Evolutionary conservation across 2,113 vertebrate genomes (phyloP), one percentile per base, ranked within the genome.

Genomic region (Vimba vimba): DNA sequence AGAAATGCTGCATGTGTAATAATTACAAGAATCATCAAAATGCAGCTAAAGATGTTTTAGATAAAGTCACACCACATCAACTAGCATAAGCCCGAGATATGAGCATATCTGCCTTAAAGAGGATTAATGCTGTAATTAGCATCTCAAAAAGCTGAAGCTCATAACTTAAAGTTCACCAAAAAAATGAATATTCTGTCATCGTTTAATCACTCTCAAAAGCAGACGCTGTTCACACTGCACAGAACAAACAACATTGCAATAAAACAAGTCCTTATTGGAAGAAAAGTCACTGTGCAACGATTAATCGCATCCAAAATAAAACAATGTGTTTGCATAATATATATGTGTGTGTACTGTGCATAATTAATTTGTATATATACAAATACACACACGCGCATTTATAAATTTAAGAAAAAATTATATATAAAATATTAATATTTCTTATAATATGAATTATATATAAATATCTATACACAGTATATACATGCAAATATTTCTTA

Each of bases 91-190:
- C 71, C 43, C 25, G 8, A 74, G 71, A 74, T 47, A 45, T 74
- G 71, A 74, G 39, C 68, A 71, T 71, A 39, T 71, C 68, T 71
- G 68, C 71, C 23, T 8, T 74, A 15, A 47, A 74, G 5, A 17
- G 43, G 71, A 74, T 74, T 74, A 74, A 74, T 74, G n/a, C 23
- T 47, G 39, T 47, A 74, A 74, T 47, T 47, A 74, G 11, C 71
- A 74, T 73, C 39, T n/a, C 69, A 17, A 73, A 73, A 43, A 23
- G 68, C 33, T 39, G 17, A 3, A 69, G 33, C 68, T 71, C 36
- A 23, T 2, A n/a, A 45, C 39, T 6, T 25, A 12, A 45, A 45
- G n/a, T n/a, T 43, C 36, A 45, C 1, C 10, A 12, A 73, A 57
- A 11, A 73, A n/a, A 74, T 47, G 0, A 47, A 47, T 6, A 74